Base-by-base conservation (phyloP, 2,113 vertebrate species). In the Scomber japonicus region DNA sequence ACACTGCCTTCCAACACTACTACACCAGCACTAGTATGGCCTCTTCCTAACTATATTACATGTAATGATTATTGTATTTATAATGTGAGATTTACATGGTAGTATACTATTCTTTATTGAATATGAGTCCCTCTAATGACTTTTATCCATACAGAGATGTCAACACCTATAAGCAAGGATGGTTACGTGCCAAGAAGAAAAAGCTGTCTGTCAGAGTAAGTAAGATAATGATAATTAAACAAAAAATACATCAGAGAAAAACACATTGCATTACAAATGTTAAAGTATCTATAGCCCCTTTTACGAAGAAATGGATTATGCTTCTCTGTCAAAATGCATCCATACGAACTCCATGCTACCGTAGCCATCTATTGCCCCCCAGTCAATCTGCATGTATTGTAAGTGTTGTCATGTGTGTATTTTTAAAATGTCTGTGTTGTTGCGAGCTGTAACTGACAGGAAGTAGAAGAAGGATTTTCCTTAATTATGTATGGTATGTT, bases 1-100 rank as follows among this genome's bases (percentile, higher is more conserved):
- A 99, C 88, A 78, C 70, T 0, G 97, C 96, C 17, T 98, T 99
- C 24, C 93, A 94, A 48, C 93, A 91, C 16, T 98, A 97, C 83
- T 97, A 96, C 94, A 96, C 89, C 85, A 3, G 0, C 12, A 3
- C 21, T 1, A 85, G 92, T 92, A 89, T 14, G 5, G 3, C 11
- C 3, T 21, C 53, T 44, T 21, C 1, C 17, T 27, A 27, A 27
- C 24, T 27, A 0, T 27, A 40, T 9, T 8, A 7, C 51, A 3
- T 17, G 27, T 44, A 1, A 54, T 44, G n/a, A 54, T 68, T 8
- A 12, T 5, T 21, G 21, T 6, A 14, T 31, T 59, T 10, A 9
- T 60, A 15, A 61, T 49, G 8, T 48, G 13, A 19, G 2, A 40
- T 40, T 8, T 40, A 40, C 4, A 27, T 3, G 14, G 17, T 2